Evolutionary conservation across 1,140 invertebrate species (phyloP).

Genomic region (Brachionus sp.): DNA sequence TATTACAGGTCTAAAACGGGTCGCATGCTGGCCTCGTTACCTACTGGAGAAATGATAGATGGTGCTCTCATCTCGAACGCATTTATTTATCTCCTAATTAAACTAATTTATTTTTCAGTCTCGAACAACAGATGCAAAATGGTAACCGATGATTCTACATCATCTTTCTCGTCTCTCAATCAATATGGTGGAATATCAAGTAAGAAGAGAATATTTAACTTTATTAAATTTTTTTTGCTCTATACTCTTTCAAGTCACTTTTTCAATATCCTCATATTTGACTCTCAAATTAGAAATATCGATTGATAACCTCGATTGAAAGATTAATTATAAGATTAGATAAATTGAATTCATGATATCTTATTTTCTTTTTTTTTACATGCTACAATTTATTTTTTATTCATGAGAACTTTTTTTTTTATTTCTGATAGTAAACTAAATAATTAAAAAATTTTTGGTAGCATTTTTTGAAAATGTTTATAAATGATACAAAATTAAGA

Average conservation of each 20-base stretch:
- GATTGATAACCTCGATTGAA: no score
- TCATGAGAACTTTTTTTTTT: no score
- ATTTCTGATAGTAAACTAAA: no score
- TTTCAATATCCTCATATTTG: no score
- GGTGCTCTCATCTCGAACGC: not conserved
- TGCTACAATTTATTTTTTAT: no score
- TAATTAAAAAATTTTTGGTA: no score
- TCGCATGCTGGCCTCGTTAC: conserved; percentile 36
- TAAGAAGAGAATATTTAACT: not conserved
- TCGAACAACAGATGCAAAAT: conserved; percentile 40
- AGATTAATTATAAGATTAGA: no score
- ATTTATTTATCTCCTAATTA: not conserved
- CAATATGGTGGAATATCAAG: conserved; percentile 11
- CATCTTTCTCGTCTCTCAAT: conserved; percentile 21
- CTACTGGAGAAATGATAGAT: conserved; percentile 41
- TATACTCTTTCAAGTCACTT: not conserved
- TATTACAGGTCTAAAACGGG: conserved; percentile 42
- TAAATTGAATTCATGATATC: no score
- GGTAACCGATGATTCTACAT: conserved; percentile 19
- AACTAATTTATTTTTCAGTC: conserved; percentile 14
- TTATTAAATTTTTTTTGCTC: not conserved
- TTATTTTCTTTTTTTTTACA: no score
- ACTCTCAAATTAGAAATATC: no score
- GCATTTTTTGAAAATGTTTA: no score
- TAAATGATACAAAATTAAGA: no score